phyloP scores from a whole-genome alignment of 2,888 invertebrate species.

The Yponomeuta malinellus region DNA sequence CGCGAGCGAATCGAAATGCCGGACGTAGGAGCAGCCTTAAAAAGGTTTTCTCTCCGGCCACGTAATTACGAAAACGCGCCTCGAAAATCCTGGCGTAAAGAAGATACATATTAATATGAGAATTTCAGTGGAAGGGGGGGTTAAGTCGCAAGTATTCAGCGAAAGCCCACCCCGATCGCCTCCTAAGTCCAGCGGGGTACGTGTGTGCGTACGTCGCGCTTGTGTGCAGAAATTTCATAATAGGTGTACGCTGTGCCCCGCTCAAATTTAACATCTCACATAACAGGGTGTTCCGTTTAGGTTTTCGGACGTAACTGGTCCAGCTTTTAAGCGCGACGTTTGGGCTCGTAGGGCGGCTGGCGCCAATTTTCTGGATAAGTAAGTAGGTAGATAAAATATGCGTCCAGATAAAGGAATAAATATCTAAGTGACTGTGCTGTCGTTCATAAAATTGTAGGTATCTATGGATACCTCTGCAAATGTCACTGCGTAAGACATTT shows the following conservation, averaged over 20 bases:
- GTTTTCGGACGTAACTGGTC: neutral
- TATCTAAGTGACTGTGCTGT: too few species aligned
- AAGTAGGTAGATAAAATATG: too few species aligned
- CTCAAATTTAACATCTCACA: slow-evolving; percentile 73
- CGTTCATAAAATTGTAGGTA: too few species aligned
- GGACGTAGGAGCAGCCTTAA: slow-evolving; percentile 25
- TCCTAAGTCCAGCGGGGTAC: slow-evolving; percentile 52
- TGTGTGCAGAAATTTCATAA: slow-evolving; percentile 64
- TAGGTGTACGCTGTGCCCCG: slow-evolving; percentile 65
- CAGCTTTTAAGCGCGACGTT: neutral
- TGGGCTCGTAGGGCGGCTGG: too few species aligned
- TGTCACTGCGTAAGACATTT: too few species aligned
- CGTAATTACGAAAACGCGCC: slow-evolving; percentile 45
- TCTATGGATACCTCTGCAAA: too few species aligned
- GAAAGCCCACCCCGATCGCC: slow-evolving; percentile 49
- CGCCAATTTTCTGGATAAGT: too few species aligned
- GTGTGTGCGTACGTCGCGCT: slow-evolving; percentile 37
- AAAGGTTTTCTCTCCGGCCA: slow-evolving; percentile 30
- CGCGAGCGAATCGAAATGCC: too few species aligned
- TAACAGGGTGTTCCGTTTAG: slow-evolving; percentile 44
- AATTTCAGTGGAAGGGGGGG: slow-evolving; percentile 63
- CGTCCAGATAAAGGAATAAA: too few species aligned
- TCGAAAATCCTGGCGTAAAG: slow-evolving; percentile 57
- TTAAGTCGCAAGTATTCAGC: slow-evolving; percentile 57
- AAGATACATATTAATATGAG: slow-evolving; percentile 72